Evolutionary conservation across 2,888 invertebrate species (phyloP).

Genomic region (Rapana venosa): DNA sequence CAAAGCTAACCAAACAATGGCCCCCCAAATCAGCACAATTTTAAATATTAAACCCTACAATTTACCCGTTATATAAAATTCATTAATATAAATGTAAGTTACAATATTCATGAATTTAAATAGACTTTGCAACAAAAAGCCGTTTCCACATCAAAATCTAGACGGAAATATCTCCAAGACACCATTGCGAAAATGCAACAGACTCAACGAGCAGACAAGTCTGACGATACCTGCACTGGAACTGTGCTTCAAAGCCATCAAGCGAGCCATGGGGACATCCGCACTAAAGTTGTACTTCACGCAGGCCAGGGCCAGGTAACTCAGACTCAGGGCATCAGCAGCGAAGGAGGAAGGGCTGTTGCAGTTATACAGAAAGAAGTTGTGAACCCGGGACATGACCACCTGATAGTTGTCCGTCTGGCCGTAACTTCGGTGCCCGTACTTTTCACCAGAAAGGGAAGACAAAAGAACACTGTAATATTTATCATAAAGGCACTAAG

Average conservation of each 20-base stretch:
- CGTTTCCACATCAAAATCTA: too few species aligned
- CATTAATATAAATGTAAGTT: too few species aligned
- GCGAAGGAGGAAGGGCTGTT: neutral
- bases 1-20: too few species aligned
- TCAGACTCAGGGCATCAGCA: neutral
- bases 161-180: too few species aligned
- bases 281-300: neutral
- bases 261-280: neutral
- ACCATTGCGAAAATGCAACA: too few species aligned
- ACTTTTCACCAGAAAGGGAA: neutral
- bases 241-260: neutral
- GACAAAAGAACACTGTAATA: neutral
- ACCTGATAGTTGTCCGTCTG: neutral
- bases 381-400: neutral
- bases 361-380: neutral
- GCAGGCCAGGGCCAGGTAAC: conserved; percentile 19
- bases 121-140: too few species aligned
- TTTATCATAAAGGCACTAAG: too few species aligned
- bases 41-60: too few species aligned
- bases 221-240: neutral
- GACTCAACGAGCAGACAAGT: too few species aligned
- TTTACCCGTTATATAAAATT: too few species aligned
- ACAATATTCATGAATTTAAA: too few species aligned
- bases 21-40: too few species aligned
- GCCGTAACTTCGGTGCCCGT: neutral